A percentile compares a stretch with the other conserved stretches of the same genome.
phyloP scores from a whole-genome alignment of 1,140 invertebrate species.

The Cyclargus thomasi region DNA sequence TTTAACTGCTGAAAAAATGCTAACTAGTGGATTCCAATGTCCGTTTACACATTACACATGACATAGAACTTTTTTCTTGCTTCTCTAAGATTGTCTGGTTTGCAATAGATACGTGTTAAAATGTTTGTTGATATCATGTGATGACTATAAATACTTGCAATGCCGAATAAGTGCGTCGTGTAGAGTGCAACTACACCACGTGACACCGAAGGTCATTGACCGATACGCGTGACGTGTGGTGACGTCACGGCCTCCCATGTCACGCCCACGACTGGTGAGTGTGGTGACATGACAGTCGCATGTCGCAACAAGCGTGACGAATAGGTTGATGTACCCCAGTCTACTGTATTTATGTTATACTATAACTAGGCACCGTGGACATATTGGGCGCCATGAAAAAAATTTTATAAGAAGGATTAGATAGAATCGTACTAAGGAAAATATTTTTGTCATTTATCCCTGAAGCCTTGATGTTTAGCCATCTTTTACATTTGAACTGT shows the following conservation, averaged over 20 bases:
- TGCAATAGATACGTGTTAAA: not conserved
- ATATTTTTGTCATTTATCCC: no score
- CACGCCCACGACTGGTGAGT: conserved; percentile 9
- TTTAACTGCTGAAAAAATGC: no score
- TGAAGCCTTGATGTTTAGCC: no score
- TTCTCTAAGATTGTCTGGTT: no score
- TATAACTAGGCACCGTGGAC: not conserved
- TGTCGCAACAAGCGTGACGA: conserved; percentile 3
- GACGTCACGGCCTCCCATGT: conserved; percentile 18
- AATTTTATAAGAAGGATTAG: not conserved
- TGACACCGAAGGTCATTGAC: conserved; percentile 43
- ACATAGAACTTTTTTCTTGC: no score
- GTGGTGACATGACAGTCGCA: not conserved
- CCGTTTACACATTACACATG: no score
- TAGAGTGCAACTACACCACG: conserved; percentile 13
- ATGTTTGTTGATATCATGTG: not conserved
- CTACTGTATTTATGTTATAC: not conserved
- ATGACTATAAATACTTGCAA: not conserved
- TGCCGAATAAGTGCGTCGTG: not conserved
- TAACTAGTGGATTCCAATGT: no score
- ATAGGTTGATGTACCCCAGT: not conserved
- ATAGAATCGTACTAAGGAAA: no score
- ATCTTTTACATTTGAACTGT: no score
- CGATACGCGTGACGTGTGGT: conserved; percentile 33
- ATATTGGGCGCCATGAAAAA: no score